These are phyloP conservation scores for Rutilus rutilus DNA, from an alignment of 2,113 vertebrate genomes.

Conservation along the genomic window DNA sequence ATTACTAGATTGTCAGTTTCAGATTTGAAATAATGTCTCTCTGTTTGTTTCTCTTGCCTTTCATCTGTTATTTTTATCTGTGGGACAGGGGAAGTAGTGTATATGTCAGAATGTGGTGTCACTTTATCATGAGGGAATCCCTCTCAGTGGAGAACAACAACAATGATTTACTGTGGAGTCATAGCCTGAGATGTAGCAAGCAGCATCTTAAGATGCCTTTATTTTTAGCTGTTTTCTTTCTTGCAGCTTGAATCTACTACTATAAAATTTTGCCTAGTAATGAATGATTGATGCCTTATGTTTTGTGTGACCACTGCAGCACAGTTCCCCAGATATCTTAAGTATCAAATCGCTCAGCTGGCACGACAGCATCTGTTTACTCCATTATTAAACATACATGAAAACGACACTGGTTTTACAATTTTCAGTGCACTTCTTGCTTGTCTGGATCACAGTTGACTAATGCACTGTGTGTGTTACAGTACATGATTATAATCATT, in stretches of 20 bases:
- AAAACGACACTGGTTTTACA: neutral
- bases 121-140: constrained; percentile 29
- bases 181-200: constrained; percentile 3
- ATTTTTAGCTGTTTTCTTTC: constrained; percentile 8
- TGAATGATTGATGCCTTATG: constrained; percentile 17
- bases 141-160: constrained; percentile 31
- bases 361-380: neutral
- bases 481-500: neutral
- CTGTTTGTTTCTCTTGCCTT: constrained; percentile 21
- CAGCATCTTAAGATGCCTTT: neutral
- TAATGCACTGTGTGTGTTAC: neutral
- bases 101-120: constrained; percentile 11
- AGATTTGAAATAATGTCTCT: constrained; percentile 26
- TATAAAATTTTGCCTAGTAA: neutral
- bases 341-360: neutral
- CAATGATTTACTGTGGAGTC: constrained; percentile 30
- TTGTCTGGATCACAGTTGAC: neutral
- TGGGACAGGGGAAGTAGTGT: constrained; percentile 26
- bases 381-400: constrained; percentile 14
- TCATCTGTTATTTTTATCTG: constrained; percentile 35
- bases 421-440: constrained; percentile 6
- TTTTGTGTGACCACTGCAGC: constrained; percentile 3
- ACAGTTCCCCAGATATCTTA: constrained; percentile 9
- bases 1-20: constrained; percentile 28
- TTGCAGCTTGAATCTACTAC: neutral